Evolutionary conservation across 2,797 vertebrate genomes (phyloP).

Genomic region (Eutrigla gurnardus): DNA sequence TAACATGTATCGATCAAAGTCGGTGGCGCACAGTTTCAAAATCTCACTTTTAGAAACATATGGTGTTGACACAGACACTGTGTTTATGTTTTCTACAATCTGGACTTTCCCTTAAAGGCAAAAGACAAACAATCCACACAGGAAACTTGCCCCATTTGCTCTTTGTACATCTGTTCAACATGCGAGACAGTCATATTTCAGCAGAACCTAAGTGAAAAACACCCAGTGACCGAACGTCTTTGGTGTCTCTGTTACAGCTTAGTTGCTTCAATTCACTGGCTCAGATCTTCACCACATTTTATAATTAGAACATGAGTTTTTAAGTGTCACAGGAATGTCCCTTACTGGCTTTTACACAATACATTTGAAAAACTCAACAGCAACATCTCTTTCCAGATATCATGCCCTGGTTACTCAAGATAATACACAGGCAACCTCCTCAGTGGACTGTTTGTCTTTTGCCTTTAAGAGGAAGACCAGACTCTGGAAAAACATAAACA

Average conservation of each 20-base stretch:
- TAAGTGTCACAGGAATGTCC: neutral
- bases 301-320: constrained; percentile 5
- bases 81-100: constrained; percentile 19
- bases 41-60: neutral
- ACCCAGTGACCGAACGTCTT: neutral
- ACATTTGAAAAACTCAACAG: neutral
- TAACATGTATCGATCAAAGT: neutral
- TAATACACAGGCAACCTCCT: constrained; percentile 2
- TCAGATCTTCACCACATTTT: constrained; percentile 26
- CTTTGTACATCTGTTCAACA: constrained; percentile 47
- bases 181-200: constrained; percentile 29
- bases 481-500: constrained; percentile 18
- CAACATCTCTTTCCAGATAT: neutral
- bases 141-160: constrained; percentile 26
- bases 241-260: constrained; percentile 3
- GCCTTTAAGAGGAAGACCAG: neutral
- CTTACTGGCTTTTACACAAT: neutral
- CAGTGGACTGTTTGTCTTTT: constrained; percentile 1
- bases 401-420: neutral
- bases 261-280: constrained; percentile 28
- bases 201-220: constrained; percentile 10
- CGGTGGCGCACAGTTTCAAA: neutral
- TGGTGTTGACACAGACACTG: constrained; percentile 12
- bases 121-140: constrained; percentile 3
- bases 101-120: neutral